Percentiles rank a stretch among this genome's conserved stretches.
These are phyloP conservation scores for Patella pellucida DNA, from an alignment of 2,888 invertebrate species.

Conservation along the genomic window DNA sequence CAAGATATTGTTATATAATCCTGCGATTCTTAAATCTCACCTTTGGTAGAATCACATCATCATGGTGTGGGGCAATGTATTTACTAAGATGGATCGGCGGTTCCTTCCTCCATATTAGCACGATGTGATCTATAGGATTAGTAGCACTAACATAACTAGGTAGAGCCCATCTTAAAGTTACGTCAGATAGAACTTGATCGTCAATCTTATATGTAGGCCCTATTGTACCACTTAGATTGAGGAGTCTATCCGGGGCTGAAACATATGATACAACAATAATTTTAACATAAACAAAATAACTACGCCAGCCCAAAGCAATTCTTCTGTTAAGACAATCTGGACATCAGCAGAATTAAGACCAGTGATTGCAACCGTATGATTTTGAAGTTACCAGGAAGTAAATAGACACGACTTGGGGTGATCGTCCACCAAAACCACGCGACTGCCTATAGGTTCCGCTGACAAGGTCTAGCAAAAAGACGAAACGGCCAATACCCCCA, in stretches of 20 bases:
- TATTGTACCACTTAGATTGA: constrained; percentile 21
- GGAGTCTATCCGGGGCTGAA: constrained; percentile 35
- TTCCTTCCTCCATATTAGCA: constrained; percentile 27
- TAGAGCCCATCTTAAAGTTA: constrained; percentile 32
- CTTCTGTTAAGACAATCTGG: too few relatives aligned
- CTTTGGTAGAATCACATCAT: constrained; percentile 16
- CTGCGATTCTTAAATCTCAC: constrained; percentile 12
- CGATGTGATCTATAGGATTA: constrained; percentile 28
- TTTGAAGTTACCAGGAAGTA: too few relatives aligned
- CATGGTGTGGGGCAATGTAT: constrained; percentile 30
- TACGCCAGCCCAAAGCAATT: too few relatives aligned
- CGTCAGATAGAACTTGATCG: constrained; percentile 17
- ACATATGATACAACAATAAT: not conserved
- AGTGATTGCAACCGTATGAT: too few relatives aligned
- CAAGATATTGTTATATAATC: too few relatives aligned
- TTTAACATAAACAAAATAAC: too few relatives aligned
- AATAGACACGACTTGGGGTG: too few relatives aligned
- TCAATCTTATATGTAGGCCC: constrained; percentile 9
- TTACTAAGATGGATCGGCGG: constrained; percentile 27
- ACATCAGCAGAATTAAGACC: too few relatives aligned
- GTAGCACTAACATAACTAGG: constrained; percentile 27
- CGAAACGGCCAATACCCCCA: too few relatives aligned
- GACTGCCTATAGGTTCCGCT: too few relatives aligned
- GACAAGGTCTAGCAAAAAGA: too few relatives aligned
- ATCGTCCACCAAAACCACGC: too few relatives aligned